Percentiles rank a stretch among this genome's conserved stretches.
Evolutionary conservation across 2,113 vertebrate species (phyloP).

Genomic region (Oreotrochilus melanogaster): DNA sequence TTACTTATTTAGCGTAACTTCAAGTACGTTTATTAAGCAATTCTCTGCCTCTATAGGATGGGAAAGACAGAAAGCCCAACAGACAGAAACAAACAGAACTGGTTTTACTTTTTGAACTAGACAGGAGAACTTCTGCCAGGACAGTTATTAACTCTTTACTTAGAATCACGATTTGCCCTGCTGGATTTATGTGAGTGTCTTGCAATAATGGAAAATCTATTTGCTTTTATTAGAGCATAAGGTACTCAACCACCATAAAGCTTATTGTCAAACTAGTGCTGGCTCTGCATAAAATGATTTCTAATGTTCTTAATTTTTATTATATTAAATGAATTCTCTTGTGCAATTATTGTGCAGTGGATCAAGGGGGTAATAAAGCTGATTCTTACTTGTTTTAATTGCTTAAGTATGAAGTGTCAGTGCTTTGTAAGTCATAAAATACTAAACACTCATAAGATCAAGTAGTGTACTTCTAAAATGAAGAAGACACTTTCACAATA

Average conservation of each 20-base stretch:
- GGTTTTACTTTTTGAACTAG: background rate
- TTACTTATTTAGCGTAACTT: background rate
- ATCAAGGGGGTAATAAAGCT: conserved; percentile 70
- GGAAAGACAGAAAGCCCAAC: background rate
- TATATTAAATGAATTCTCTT: conserved; percentile 60
- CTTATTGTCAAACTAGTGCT: conserved; percentile 69
- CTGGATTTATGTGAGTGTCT: conserved; percentile 56
- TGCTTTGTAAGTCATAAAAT: conserved; percentile 67
- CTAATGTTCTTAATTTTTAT: conserved; percentile 71
- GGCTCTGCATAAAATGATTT: conserved; percentile 68
- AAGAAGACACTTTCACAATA: background rate
- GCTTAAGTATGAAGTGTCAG: conserved; percentile 60
- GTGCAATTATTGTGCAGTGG: conserved; percentile 59
- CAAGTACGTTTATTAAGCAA: background rate
- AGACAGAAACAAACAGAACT: background rate
- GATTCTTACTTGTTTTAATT: conserved; percentile 75
- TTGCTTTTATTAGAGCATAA: conserved; percentile 72
- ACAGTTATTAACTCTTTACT: conserved; percentile 68
- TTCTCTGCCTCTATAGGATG: background rate
- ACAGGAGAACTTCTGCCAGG: conserved; percentile 10
- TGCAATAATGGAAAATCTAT: conserved; percentile 74
- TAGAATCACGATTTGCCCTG: conserved; percentile 54
- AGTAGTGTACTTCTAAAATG: background rate
- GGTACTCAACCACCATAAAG: conserved; percentile 71
- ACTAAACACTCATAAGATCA: background rate